phyloP scores from a whole-genome alignment of 2,113 vertebrate species.

The Erythrolamprus reginae region DNA sequence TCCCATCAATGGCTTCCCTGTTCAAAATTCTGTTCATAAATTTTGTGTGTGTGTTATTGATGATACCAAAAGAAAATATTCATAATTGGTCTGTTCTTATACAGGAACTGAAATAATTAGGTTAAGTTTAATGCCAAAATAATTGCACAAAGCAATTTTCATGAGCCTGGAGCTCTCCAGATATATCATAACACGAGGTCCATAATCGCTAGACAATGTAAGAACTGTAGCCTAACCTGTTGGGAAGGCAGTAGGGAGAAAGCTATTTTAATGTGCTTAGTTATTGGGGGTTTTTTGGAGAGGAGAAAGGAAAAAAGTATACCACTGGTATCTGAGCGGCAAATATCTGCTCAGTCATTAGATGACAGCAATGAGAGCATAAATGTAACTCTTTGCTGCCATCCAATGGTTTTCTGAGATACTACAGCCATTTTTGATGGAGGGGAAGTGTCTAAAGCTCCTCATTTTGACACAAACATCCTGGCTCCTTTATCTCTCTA shows the following conservation, averaged over 20 bases:
- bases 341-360: background rate
- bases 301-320: background rate
- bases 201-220: background rate
- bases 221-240: background rate
- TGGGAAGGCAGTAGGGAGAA: background rate
- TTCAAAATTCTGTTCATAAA: background rate
- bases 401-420: background rate
- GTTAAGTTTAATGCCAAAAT: background rate
- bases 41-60: background rate
- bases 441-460: background rate
- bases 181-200: too few species aligned
- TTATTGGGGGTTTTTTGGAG: background rate
- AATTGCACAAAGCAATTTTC: background rate
- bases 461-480: background rate
- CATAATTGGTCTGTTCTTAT: background rate
- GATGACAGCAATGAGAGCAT: background rate
- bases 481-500: background rate
- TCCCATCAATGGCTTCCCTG: background rate
- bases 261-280: background rate
- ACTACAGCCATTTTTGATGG: background rate
- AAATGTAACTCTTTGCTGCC: background rate
- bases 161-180: background rate
- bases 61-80: background rate
- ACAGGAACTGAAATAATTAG: background rate
- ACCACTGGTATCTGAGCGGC: background rate